Base-by-base conservation (phyloP, 2,888 invertebrate genomes). In the Hypolimnas misippus region DNA sequence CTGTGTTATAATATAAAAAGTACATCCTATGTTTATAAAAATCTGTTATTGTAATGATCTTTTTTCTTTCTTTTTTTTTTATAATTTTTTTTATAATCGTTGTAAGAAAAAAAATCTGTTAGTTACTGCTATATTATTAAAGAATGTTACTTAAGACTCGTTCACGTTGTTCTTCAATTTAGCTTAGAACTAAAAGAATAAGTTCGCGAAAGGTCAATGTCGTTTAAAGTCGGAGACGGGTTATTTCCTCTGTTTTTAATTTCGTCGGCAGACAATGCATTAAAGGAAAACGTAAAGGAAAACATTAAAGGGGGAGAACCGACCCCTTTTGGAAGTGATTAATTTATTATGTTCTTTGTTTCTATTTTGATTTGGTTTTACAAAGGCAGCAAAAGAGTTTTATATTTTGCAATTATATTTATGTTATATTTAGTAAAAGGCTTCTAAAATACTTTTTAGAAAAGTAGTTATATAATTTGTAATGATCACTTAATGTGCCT, bases 261-360 rank as follows among this genome's bases (percentile, higher is more conserved):
- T 90, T 88, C 83, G 83, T 80, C 87, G 83, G 76, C 87, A 89
- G 89, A 89, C 89, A 89, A 87, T 87, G 87, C 87, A 88, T 82
- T 82, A 80, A 85, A 88, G 87, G 86, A 87, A 88, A 90, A 87
- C 87, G 87, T 86, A 80, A 87, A 88, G 87, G 86, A 87, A 89
- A 90, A 87, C 88, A 88, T 86, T 83, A 83, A 83, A 86, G 86
- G 44, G 89, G 88, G 88, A 83, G 79, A 76, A 74, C 73, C 79
- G 78, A 87, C 87, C 90, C 90, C 86, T 87, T 86, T 79, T 75
- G 73, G 79, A 77, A 79, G 87, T 89, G 91, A 92, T 90, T 90
- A 90, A 92, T 92, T 90, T 90, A 90, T 91, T 87, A 89, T 84
- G 83, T 84, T 84, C 87, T 87, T 87, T 89, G 88, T 90, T 88